Base-by-base conservation (phyloP, 2,888 invertebrate genomes). In the Heliconius ethilla region DNA sequence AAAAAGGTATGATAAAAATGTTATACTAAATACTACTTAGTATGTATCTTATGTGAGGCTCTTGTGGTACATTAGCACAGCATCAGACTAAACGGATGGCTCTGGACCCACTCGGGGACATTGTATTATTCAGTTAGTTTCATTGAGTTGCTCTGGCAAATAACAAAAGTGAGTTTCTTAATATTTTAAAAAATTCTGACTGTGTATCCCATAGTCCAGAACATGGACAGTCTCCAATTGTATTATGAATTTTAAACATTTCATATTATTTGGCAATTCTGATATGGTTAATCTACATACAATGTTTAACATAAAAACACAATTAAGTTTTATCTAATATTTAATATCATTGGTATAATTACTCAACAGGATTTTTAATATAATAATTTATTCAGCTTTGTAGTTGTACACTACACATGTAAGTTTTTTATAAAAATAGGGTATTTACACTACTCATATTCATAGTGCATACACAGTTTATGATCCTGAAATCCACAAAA, bases 1-100 rank as follows among this genome's bases (percentile, higher is more conserved):
- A 99, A 99, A 95, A 98, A 98, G 96, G 98, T 98, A 90, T 85
- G 81, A 82, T 25, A 59, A 59, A 33, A 13, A 33, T 72, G 55
- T 33, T 22, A 59, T 27, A 29, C 18, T 18, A n/a, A 70, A 45
- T 69, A 37, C 10, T 37, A 11, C 10, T 55, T 22, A 55, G 18
- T 55, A 55, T n/a, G 0, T 59, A 9, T n/a, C n/a, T 22, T 59
- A 59, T 59, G 9, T 59, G 10, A 59, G n/a, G n/a, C n/a, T 59
- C 10, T 59, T 59, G 10, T 59, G 10, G 9, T 59, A 10, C n/a
- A 9, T 2, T 59, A 59, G n/a, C n/a, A 59, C 59, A 59, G 3
- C 59, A 10, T 59, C 51, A 18, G 18, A 51, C 6, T n/a, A 59
- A n/a, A 59, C 9, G 6, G 7, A 7, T 59, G 59, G n/a, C n/a